Base-by-base conservation (phyloP, 2,888 invertebrate species). In the Crocallis elinguaria region DNA sequence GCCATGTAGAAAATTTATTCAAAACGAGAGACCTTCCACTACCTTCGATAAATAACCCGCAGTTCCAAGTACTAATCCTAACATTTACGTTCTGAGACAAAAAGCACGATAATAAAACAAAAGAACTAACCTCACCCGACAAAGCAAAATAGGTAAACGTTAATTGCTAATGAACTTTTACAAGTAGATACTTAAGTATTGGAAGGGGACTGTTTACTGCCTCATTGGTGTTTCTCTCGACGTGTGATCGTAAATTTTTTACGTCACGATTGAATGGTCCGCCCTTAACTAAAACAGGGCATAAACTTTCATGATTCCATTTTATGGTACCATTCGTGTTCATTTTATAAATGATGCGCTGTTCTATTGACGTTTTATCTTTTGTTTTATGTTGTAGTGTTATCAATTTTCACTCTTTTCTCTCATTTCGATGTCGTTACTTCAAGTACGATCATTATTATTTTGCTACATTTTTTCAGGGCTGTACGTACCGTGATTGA, bases 211-310 rank as follows among this genome's bases (percentile, higher is more conserved):
- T 85, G 85, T 88, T 89, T 86, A 89, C 80, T 75, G 75, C 86
- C 86, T 88, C 88, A 87, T 89, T 87, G 86, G 86, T 88, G 88
- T 88, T 88, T 82, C 88, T 86, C 84, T 88, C 83, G 88, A 88
- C 86, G 89, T 85, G 86, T 84, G 86, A 79, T 87, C 87, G 88
- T 89, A 88, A 89, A 84, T 79, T 85, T 88, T 90, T 89, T 88
- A 90, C 84, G 86, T 79, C 79, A 73, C 86, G 83, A 88, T 89
- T 85, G 87, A 88, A 88, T 88, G 86, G 85, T 82, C 80, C 76
- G 79, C 86, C 86, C 85, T 86, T 86, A 88, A 88, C 88, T 89
- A 88, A 89, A 88, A 86, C 84, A 87, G 85, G 86, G 77, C 79
- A 85, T 90, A 89, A 90, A 88, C 77, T 88, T 90, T 88, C 86